Evolutionary conservation across 2,888 invertebrate genomes (phyloP).

Genomic region (Cephus sareptanus): DNA sequence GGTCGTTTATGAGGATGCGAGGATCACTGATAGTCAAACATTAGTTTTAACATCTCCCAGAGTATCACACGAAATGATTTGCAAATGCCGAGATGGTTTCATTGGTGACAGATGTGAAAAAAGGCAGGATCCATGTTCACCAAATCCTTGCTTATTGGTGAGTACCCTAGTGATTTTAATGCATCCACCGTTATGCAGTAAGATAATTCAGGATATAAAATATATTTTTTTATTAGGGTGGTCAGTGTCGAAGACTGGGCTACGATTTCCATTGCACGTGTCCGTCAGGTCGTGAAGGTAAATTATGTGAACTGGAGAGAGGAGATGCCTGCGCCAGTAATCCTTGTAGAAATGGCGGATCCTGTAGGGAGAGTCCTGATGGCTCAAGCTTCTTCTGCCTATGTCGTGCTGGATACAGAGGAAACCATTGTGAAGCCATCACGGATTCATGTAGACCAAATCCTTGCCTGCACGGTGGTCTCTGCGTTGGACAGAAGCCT

Average conservation of each 20-base stretch:
- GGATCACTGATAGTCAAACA: conserved; percentile 83
- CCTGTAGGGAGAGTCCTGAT: conserved; percentile 89
- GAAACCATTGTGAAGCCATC: conserved; percentile 88
- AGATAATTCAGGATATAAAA: background rate
- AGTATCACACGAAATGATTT: conserved; percentile 81
- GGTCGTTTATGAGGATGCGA: conserved; percentile 75
- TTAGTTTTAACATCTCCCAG: conserved; percentile 86
- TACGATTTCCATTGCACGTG: conserved; percentile 88
- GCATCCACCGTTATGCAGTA: background rate
- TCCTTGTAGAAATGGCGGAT: conserved; percentile 92
- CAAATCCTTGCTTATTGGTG: conserved; percentile 82
- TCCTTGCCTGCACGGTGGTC: conserved; percentile 91
- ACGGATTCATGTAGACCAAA: conserved; percentile 92
- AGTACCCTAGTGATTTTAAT: conserved; percentile 8
- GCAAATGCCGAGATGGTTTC: conserved; percentile 86
- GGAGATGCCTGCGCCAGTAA: conserved; percentile 87
- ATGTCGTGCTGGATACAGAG: conserved; percentile 91
- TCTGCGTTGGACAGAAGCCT: conserved; percentile 88
- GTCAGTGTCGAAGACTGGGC: conserved; percentile 85
- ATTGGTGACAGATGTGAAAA: conserved; percentile 86
- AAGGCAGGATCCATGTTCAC: conserved; percentile 90
- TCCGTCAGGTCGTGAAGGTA: conserved; percentile 82
- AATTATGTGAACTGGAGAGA: conserved; percentile 84
- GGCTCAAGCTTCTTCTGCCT: conserved; percentile 91
- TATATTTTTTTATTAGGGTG: conserved; percentile 69